Evolutionary conservation across 2,797 vertebrate species (phyloP).

Genomic region (Pempheris klunzingeri): DNA sequence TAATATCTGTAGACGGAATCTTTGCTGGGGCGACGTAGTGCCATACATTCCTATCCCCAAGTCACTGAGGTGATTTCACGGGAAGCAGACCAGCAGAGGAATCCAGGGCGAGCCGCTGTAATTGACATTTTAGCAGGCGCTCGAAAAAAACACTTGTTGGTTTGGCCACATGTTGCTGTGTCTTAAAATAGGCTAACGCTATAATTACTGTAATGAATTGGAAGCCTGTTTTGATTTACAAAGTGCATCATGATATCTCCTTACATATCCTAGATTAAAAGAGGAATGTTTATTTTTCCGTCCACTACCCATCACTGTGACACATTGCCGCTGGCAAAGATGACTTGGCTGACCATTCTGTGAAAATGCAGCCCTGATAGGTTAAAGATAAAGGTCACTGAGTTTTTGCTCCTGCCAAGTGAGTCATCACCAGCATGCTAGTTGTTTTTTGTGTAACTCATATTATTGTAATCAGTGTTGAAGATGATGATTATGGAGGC

Average conservation of each 20-base stretch:
- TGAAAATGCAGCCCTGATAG: not conserved
- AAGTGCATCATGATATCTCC: not conserved
- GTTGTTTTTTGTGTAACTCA: not conserved
- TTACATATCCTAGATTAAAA: not conserved
- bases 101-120: not conserved
- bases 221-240: conserved; percentile 4
- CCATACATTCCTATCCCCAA: not conserved
- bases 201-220: not conserved
- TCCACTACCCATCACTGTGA: not conserved
- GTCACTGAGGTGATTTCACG: not conserved
- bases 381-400: not conserved
- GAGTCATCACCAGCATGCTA: not conserved
- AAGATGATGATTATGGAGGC: not conserved
- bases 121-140: conserved; percentile 3
- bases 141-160: conserved; percentile 4
- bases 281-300: conserved; percentile 7
- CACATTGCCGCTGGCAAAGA: not conserved
- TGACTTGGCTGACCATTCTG: not conserved
- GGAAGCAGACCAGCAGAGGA: not conserved
- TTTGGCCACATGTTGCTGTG: conserved; percentile 15
- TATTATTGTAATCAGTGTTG: not conserved
- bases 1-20: conserved; percentile 4
- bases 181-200: conserved; percentile 3
- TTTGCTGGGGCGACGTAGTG: too few relatives aligned
- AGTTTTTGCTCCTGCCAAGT: not conserved